These are phyloP conservation scores for Carassius carassius DNA, from an alignment of 2,113 vertebrate genomes.

Conservation along the genomic window DNA sequence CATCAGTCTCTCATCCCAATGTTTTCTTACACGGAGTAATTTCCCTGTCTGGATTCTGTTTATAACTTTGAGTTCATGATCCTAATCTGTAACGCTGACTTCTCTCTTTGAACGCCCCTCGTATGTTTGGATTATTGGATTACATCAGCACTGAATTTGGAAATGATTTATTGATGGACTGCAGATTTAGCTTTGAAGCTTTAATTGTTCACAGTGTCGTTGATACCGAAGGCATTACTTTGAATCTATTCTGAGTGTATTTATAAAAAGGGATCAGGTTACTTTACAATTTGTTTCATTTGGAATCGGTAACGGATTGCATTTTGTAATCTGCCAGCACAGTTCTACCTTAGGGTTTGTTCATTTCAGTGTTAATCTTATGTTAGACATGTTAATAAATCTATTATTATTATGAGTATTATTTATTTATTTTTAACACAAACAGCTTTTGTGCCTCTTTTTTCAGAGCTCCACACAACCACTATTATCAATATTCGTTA, in stretches of 20 bases:
- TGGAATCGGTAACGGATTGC: too few species aligned
- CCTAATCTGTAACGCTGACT: slow-evolving; percentile 31
- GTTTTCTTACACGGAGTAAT: not conserved
- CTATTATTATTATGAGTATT: too few species aligned
- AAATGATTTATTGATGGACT: not conserved
- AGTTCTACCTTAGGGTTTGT: too few species aligned
- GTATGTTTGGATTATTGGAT: slow-evolving; percentile 36
- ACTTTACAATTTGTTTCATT: too few species aligned
- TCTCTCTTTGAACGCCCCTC: slow-evolving; percentile 21
- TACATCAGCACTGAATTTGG: slow-evolving; percentile 17
- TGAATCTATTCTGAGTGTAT: not conserved
- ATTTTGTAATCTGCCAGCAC: too few species aligned
- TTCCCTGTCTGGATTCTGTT: slow-evolving; percentile 13
- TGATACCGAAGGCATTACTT: not conserved
- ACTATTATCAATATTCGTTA: too few species aligned
- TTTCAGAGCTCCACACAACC: too few species aligned
- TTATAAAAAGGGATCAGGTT: not conserved
- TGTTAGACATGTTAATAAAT: too few species aligned
- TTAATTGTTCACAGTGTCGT: slow-evolving; percentile 8
- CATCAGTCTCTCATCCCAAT: not conserved
- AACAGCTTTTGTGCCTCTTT: too few species aligned
- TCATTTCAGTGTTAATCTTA: too few species aligned
- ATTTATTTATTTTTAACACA: too few species aligned
- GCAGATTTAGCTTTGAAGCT: slow-evolving; percentile 31
- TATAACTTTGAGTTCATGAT: slow-evolving; percentile 17